Conservation (phyloP, 2,888 invertebrate species). For the Tricholauxania praeusta region DNA sequence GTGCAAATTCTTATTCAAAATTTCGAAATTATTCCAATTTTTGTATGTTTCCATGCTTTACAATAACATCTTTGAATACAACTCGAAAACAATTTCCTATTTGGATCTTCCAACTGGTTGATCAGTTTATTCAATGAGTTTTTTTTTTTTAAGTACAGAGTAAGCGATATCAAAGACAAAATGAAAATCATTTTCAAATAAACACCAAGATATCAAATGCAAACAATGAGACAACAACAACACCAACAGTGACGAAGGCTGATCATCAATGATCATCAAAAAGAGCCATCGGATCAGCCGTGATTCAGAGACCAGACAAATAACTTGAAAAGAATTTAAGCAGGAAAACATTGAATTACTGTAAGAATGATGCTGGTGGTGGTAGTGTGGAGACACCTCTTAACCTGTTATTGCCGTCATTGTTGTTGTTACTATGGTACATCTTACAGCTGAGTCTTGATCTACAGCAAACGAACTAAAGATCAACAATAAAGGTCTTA, state of each 20-base stretch:
- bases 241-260: neutral
- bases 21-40: too few relatives aligned
- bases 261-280: constrained; percentile 1
- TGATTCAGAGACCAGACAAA: neutral
- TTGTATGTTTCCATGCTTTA: too few relatives aligned
- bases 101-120: too few relatives aligned
- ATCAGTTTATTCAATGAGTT: too few relatives aligned
- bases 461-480: neutral
- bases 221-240: constrained; percentile 23
- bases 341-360: constrained; percentile 10
- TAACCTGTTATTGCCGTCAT: too few relatives aligned
- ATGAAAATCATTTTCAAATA: constrained; percentile 30
- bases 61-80: too few relatives aligned
- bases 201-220: constrained; percentile 38
- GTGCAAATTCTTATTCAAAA: too few relatives aligned
- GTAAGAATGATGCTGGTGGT: constrained; percentile 10
- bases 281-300: neutral
- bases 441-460: constrained; percentile 1
- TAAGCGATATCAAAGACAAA: neutral
- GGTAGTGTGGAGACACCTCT: neutral
- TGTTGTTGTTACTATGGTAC: too few relatives aligned
- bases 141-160: too few relatives aligned
- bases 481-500: neutral
- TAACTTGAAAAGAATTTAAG: neutral
- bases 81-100: too few relatives aligned